phyloP scores from a whole-genome alignment of 1,140 invertebrate genomes.

The Mercenaria mercenaria region DNA sequence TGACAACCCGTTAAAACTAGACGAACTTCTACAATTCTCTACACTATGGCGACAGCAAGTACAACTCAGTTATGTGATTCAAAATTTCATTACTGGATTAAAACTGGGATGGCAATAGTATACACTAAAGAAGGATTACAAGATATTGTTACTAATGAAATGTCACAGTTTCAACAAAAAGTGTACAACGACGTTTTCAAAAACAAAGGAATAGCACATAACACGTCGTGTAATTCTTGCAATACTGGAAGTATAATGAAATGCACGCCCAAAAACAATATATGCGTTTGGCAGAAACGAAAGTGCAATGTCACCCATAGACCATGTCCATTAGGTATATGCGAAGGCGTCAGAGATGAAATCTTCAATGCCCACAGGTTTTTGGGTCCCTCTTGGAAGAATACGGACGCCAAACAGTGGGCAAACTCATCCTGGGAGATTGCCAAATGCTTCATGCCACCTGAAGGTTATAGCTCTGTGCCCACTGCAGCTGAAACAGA shows the following conservation, averaged over 20 bases:
- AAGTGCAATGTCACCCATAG: not conserved
- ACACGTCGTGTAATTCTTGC: not conserved
- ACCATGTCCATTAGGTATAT: not conserved
- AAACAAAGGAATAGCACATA: not conserved
- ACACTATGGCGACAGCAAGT: not conserved
- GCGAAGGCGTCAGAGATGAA: not conserved
- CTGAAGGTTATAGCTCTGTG: not conserved
- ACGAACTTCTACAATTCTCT: too few relatives aligned
- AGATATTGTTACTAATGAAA: not conserved
- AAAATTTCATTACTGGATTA: not conserved
- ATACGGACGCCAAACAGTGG: constrained; percentile 18
- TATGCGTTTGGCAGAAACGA: not conserved
- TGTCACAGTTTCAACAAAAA: not conserved
- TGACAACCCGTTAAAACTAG: too few relatives aligned
- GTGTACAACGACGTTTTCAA: not conserved
- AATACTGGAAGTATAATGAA: not conserved
- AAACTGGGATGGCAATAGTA: not conserved
- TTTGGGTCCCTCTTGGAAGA: not conserved
- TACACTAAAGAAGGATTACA: not conserved
- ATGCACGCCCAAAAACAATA: not conserved
- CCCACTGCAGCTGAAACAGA: not conserved
- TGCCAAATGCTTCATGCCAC: constrained; percentile 36
- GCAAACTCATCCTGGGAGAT: not conserved
- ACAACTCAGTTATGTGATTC: not conserved
- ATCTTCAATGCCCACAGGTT: not conserved